Conservation (phyloP, 2,113 vertebrate genomes). For the Dicerorhinus sumatrensis region DNA sequence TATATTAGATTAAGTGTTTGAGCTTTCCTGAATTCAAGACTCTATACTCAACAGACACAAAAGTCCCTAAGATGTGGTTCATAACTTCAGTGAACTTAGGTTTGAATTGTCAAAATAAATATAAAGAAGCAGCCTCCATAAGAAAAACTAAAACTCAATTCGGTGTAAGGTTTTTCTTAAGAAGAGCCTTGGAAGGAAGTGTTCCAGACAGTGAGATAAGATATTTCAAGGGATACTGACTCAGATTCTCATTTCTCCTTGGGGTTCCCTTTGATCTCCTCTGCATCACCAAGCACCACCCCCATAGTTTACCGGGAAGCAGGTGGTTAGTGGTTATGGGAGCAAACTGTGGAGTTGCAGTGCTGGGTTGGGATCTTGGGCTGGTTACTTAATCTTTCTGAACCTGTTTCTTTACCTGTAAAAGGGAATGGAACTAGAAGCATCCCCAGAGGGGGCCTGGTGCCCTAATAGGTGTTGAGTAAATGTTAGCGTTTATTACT, state of each 20-base stretch:
- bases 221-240: neutral
- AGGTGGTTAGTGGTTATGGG: neutral
- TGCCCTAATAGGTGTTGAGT: neutral
- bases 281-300: neutral
- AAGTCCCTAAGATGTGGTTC: neutral
- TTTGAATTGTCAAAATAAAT: conserved; percentile 16
- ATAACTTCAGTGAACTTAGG: neutral
- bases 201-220: neutral
- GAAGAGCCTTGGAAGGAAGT: neutral
- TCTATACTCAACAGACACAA: neutral
- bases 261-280: neutral
- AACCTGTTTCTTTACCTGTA: neutral
- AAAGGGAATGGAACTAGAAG: neutral
- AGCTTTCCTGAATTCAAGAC: neutral
- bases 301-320: neutral
- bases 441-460: neutral
- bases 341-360: neutral
- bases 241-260: neutral
- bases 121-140: neutral
- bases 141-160: neutral
- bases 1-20: neutral
- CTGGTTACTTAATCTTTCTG: neutral
- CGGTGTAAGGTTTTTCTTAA: neutral
- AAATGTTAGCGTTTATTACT: neutral
- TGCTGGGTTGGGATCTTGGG: neutral